Evolutionary conservation across 2,888 invertebrate genomes (phyloP).

Genomic region (Vandiemenella viatica): DNA sequence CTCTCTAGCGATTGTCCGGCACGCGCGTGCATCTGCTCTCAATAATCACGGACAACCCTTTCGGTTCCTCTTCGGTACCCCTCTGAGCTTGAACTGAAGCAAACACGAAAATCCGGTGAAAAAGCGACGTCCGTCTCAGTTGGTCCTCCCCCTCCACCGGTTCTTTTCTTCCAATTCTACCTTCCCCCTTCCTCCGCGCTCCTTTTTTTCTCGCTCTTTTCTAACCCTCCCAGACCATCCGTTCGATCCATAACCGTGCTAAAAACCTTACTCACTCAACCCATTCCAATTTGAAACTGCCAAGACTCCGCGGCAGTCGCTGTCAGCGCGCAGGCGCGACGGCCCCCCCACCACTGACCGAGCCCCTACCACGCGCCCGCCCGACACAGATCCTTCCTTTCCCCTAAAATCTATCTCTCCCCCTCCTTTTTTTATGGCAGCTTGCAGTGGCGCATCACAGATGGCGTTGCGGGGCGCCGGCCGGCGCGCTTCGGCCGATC

Average conservation of each 20-base stretch:
- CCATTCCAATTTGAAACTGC: slow-evolving; percentile 13
- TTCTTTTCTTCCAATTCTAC: slow-evolving; percentile 7
- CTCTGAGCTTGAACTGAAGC: slow-evolving; percentile 13
- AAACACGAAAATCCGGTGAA: slow-evolving; percentile 13
- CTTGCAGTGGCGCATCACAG: slow-evolving; percentile 6
- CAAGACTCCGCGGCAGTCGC: background rate
- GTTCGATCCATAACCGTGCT: slow-evolving; percentile 11
- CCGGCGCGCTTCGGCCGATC: too few relatives aligned
- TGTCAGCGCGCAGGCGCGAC: slow-evolving; percentile 1
- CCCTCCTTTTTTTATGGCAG: slow-evolving; percentile 7
- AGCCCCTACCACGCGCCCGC: background rate
- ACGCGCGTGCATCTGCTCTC: too few relatives aligned
- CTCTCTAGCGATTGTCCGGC: too few relatives aligned
- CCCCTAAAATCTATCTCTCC: slow-evolving; percentile 9
- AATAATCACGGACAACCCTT: background rate
- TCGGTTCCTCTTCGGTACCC: slow-evolving; percentile 2
- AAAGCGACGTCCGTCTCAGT: slow-evolving; percentile 8
- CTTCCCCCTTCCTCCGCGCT: slow-evolving; percentile 5
- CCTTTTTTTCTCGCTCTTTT: background rate
- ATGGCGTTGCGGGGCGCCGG: too few relatives aligned
- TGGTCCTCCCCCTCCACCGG: slow-evolving; percentile 1
- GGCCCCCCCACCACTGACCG: background rate
- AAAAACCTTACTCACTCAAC: slow-evolving; percentile 7
- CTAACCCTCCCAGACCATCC: slow-evolving; percentile 8
- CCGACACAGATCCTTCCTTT: slow-evolving; percentile 1